Evolutionary conservation across 1,140 invertebrate species (phyloP).

Genomic region (Hycleus phaleratus): DNA sequence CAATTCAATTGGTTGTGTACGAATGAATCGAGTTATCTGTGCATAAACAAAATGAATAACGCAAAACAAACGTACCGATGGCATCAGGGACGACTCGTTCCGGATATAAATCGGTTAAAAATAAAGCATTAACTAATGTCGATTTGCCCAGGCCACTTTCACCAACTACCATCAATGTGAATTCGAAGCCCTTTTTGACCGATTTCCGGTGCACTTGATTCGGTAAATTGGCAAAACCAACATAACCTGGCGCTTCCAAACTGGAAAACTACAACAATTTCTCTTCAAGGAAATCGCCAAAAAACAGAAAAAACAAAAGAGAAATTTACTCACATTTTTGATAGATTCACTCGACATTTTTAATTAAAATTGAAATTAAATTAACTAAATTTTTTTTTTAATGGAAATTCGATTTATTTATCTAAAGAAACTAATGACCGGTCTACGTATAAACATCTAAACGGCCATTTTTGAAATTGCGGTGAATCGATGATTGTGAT

Average conservation of each 20-base stretch:
- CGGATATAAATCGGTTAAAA: conserved; percentile 90
- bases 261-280: conserved; percentile 58
- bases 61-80: conserved; percentile 49
- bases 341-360: conserved; percentile 42
- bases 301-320: conserved; percentile 2
- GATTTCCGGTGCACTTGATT: conserved; percentile 95
- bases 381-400: too few relatives aligned
- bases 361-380: not conserved
- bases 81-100: conserved; percentile 81
- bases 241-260: conserved; percentile 78
- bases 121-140: conserved; percentile 96
- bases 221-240: conserved; percentile 88
- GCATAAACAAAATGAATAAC: not conserved
- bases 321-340: conserved; percentile 38
- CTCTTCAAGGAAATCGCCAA: conserved; percentile 12
- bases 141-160: conserved; percentile 97
- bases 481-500: not conserved
- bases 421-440: not conserved
- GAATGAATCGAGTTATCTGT: not conserved
- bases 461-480: not conserved
- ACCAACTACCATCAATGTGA: conserved; percentile 96
- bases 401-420: not conserved
- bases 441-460: not conserved
- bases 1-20: too few relatives aligned
- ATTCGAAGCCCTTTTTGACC: conserved; percentile 97